These are phyloP conservation scores for Allygus modestus DNA, from an alignment of 2,888 invertebrate species.

Conservation along the genomic window DNA sequence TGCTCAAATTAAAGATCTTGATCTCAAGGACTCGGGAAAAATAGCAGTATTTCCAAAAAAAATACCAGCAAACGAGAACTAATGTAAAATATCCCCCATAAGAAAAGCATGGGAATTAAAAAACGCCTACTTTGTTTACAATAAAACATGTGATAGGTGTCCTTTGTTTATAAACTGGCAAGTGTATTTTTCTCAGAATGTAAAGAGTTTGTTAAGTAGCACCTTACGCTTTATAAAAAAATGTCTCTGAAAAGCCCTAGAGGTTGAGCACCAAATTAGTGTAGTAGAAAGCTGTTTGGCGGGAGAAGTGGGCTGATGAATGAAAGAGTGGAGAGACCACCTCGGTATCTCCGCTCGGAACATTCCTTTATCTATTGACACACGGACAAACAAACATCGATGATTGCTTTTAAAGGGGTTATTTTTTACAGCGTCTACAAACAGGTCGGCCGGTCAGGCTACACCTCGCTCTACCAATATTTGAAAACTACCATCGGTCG, in stretches of 20 bases:
- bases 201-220: too few species aligned
- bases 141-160: too few species aligned
- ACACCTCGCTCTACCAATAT: constrained; percentile 53
- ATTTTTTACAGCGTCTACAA: constrained; percentile 56
- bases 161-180: too few species aligned
- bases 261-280: constrained; percentile 26
- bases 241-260: neutral
- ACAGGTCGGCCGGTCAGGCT: constrained; percentile 51
- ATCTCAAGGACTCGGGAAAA: too few species aligned
- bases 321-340: constrained; percentile 38
- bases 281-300: constrained; percentile 23
- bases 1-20: too few species aligned
- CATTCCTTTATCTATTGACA: constrained; percentile 58
- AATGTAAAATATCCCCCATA: too few species aligned
- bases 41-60: too few species aligned
- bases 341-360: constrained; percentile 43
- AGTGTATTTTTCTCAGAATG: too few species aligned
- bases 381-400: constrained; percentile 56
- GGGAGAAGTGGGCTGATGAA: constrained; percentile 29
- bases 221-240: neutral
- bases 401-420: constrained; percentile 59
- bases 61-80: too few species aligned
- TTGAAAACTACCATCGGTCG: constrained; percentile 53
- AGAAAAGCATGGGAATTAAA: too few species aligned
- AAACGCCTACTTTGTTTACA: too few species aligned